phyloP scores from a whole-genome alignment of 2,797 vertebrate species.

The Cyprinella venusta region DNA sequence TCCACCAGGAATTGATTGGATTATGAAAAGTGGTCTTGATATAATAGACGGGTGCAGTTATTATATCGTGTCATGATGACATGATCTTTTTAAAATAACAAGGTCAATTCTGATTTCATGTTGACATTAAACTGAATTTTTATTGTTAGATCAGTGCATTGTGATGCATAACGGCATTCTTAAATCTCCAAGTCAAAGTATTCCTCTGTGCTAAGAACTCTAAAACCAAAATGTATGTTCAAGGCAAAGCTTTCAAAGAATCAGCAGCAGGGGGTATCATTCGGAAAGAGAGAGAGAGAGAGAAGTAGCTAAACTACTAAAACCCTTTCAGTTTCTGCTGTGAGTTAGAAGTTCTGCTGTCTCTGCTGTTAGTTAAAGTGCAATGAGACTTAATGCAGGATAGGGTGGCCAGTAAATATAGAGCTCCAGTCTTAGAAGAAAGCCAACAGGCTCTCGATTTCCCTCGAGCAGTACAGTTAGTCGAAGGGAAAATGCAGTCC shows the following conservation, averaged over 20 bases:
- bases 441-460: slow-evolving; percentile 5
- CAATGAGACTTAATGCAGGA: slow-evolving; percentile 5
- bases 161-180: not conserved
- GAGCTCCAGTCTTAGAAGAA: not conserved
- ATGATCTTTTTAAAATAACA: not conserved
- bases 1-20: not conserved
- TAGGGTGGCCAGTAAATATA: slow-evolving; percentile 7
- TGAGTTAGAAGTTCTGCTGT: too few relatives aligned
- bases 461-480: not conserved
- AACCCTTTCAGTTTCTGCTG: not conserved
- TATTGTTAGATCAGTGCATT: not conserved
- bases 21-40: not conserved
- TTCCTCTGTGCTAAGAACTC: not conserved
- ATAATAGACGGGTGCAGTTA: not conserved
- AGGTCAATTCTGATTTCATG: not conserved
- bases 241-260: not conserved
- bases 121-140: not conserved
- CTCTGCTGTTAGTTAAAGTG: slow-evolving; percentile 9
- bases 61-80: not conserved
- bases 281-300: not conserved
- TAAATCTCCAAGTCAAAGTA: not conserved
- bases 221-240: not conserved
- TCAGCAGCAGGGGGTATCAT: not conserved
- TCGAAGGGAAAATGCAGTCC: not conserved
- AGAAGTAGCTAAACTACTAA: not conserved